Evolutionary conservation across 2,888 invertebrate species (phyloP), one percentile per base, ranked within the genome.

Genomic region (Gryllus longicercus): DNA sequence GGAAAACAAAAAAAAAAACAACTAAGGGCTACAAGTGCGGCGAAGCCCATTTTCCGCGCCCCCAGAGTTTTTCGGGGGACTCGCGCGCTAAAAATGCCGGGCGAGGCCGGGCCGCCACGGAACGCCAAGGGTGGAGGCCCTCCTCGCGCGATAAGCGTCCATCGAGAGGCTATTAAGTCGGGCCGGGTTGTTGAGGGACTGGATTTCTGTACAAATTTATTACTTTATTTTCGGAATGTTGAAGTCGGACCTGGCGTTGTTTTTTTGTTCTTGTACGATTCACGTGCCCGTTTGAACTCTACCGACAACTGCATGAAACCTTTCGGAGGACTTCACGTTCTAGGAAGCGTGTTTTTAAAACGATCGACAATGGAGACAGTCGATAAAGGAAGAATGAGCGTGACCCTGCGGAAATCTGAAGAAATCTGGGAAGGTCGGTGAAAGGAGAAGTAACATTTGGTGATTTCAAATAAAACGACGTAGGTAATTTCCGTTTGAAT

Each of bases 171-270:
- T 63, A n/a, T 63, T 63, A 63, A 63, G 16, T 14, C 63, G 63
- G 63, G n/a, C 63, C n/a, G 16, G 63, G 16, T 18, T n/a, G 63
- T 63, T 18, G 63, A 18, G 63, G 63, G 63, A 63, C 63, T 63
- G 63, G 63, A 63, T 63, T 14, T 63, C 63, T n/a, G n/a, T 63
- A 63, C 63, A 63, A 63, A 63, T 63, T 63, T 63, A 63, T 63
- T 63, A 18, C 63, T 63, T 63, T 63, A 63, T 63, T 63, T 63
- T 63, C 16, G 63, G 63, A 63, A 63, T 63, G 63, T 63, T 63
- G 63, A 63, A 63, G 63, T 63, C 63, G n/a, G 63, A 14, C 63
- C n/a, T 18, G 63, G n/a, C 63, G 38, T 38, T 38, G 25, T 25
- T 25, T 5, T 38, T 38, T 38, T 38, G 5, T 63, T 63, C n/a